These are phyloP conservation scores for Orientallactaga sibirica DNA, from an alignment of 2,797 vertebrate genomes.

Conservation along the genomic window DNA sequence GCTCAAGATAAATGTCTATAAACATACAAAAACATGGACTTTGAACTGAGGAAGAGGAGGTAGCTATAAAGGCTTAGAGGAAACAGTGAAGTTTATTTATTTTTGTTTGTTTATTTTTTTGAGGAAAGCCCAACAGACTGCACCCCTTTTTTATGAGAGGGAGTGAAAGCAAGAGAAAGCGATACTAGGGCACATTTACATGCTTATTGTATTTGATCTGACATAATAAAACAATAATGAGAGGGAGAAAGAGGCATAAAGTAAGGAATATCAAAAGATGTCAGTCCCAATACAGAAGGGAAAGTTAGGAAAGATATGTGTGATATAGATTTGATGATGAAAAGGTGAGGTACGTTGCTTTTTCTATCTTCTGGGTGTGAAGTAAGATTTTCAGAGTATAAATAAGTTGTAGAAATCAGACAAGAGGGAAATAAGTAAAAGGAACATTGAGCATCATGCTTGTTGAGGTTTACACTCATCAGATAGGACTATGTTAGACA, in stretches of 20 bases:
- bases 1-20: not conserved
- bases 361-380: not conserved
- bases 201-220: not conserved
- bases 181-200: not conserved
- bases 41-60: not conserved
- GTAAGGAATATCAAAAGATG: not conserved
- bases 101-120: too few species aligned
- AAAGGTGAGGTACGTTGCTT: not conserved
- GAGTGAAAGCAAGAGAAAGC: not conserved
- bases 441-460: not conserved
- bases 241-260: not conserved
- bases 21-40: not conserved
- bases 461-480: not conserved
- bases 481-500: not conserved
- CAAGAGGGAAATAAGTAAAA: not conserved
- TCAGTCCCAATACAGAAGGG: not conserved
- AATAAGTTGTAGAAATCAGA: not conserved
- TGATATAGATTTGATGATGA: not conserved
- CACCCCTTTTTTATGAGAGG: too few species aligned
- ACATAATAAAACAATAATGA: not conserved
- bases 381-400: not conserved
- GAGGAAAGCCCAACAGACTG: too few species aligned
- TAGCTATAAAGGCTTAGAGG: not conserved
- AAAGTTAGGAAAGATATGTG: not conserved
- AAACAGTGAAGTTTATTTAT: not conserved